phyloP scores from a whole-genome alignment of 30 jellyfish, hydroid and myxozoan genomes.

The Turritopsis dohrnii region DNA sequence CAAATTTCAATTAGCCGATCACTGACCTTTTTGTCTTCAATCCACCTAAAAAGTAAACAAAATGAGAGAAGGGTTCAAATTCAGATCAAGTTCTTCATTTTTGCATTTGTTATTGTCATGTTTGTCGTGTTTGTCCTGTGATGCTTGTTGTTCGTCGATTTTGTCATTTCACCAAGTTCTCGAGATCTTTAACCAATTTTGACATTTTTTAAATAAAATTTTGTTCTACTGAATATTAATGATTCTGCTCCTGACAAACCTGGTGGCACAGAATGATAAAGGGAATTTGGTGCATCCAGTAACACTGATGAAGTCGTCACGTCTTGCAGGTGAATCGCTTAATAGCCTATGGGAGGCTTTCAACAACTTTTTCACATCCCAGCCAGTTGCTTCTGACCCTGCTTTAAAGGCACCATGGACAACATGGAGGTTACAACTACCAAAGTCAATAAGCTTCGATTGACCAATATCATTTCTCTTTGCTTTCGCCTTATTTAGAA shows the following conservation, averaged over 20 bases:
- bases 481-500: not conserved
- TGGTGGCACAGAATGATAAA: constrained; percentile 12
- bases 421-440: constrained; percentile 17
- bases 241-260: too few relatives aligned
- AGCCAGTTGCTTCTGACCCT: not conserved
- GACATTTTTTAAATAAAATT: too few relatives aligned
- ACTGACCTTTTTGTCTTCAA: constrained; percentile 16
- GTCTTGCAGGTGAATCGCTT: constrained; percentile 25
- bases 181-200: too few relatives aligned
- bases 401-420: constrained; percentile 27
- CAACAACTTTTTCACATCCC: constrained; percentile 10
- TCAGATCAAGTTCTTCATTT: too few relatives aligned
- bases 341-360: not conserved
- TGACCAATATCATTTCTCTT: not conserved
- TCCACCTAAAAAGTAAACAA: too few relatives aligned
- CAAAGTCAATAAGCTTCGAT: not conserved
- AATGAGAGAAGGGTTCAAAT: too few relatives aligned
- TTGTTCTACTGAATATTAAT: too few relatives aligned
- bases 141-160: too few relatives aligned
- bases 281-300: constrained; percentile 28
- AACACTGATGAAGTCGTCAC: not conserved
- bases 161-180: too few relatives aligned
- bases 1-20: not conserved
- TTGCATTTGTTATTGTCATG: too few relatives aligned
- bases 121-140: too few relatives aligned